Base-by-base conservation (phyloP, 30 jellyfish, hydroid and myxozoan genomes). In the Nemopilema nomurai region DNA sequence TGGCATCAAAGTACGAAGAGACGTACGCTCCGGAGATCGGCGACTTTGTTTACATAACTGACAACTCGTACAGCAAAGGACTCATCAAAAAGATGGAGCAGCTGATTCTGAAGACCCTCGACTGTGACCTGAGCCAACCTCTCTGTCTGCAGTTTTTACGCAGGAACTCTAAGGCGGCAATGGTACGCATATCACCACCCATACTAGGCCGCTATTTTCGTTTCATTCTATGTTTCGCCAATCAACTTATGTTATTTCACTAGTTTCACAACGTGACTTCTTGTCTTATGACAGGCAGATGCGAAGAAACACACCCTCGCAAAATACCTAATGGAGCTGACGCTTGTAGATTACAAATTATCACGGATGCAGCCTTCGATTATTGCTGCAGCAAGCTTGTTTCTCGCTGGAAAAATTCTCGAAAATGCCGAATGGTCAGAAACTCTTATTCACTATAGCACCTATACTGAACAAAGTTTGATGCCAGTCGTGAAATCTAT, bases 1-100 rank as follows among this genome's bases (percentile, higher is more conserved):
- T 95, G 52, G 99, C 99, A 64, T 90, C 99, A 19, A 95, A 95
- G 74, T 95, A 95, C 69, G 99, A 95, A 74, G 99, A 95, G 72
- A 95, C 96, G 82, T 95, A 85, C 71, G 97, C 97, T 28, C 99
- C 99, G n/a, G 99, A 95, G 78, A 84, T 95, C 27, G 97, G 97
- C 4, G 99, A 95, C 78, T 95, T 95, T 90, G 99, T 95, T 18
- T 95, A 95, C 84, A 90, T 95, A 49, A 95, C 98, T 16, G 97
- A 95, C 83, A 95, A 90, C 79, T 96, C 99, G 18, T 95, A 90
- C 84, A 77, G 97, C 23, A 84, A 85, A 71, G 96, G 75, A 16
- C 87, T 90, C 57, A 89, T 95, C 28, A 82, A 89, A 71, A 52
- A 80, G 31, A 95, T 95, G 99, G 99, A 95, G 66, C 91, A 78